A percentile compares a stretch with the other conserved stretches of the same genome.
phyloP scores from a whole-genome alignment of 2,888 invertebrate species.

The Perizoma affinitatum region DNA sequence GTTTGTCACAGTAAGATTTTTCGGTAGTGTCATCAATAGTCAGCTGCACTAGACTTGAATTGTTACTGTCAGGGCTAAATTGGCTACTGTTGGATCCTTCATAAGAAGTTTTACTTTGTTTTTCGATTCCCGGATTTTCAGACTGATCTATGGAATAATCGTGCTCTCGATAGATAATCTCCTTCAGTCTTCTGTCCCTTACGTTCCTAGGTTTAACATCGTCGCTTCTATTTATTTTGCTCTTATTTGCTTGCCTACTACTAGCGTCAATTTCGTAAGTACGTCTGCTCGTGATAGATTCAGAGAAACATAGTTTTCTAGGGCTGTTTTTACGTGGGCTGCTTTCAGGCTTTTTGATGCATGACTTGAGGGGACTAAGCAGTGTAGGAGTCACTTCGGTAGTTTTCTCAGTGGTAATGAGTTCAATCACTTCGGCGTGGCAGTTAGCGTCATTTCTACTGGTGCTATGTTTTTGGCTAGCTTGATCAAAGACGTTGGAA shows the following conservation, averaged over 20 bases:
- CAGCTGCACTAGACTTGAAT: neutral
- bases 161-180: slow-evolving; percentile 1
- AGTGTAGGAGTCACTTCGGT: neutral
- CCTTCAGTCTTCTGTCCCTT: neutral
- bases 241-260: neutral
- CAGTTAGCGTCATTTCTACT: neutral
- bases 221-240: neutral
- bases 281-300: neutral
- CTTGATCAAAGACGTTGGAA: neutral
- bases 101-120: neutral
- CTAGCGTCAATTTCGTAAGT: neutral
- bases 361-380: neutral
- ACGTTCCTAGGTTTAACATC: neutral
- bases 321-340: neutral
- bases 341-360: neutral
- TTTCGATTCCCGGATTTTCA: neutral
- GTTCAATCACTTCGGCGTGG: neutral
- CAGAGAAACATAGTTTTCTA: neutral
- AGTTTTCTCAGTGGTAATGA: neutral
- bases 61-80: neutral
- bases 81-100: neutral
- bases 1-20: neutral
- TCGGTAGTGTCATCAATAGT: neutral
- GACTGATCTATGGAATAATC: too few species aligned
- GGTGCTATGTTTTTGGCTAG: neutral